Conservation (phyloP, 2,888 invertebrate genomes). For the Spisula solida region DNA sequence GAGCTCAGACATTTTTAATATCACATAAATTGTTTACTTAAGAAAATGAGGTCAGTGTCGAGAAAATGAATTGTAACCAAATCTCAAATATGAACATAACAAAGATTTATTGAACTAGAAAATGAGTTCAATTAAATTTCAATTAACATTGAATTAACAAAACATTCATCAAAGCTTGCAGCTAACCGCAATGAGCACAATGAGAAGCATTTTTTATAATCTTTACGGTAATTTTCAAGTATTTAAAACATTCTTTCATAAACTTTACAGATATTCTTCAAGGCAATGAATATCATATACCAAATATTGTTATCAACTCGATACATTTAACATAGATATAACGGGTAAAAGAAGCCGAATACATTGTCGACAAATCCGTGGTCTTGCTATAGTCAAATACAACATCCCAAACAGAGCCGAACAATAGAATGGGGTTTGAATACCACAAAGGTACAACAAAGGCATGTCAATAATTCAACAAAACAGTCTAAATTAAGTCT, state of each 20-base stretch:
- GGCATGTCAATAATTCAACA: conserved; percentile 19
- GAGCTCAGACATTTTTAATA: too few species aligned
- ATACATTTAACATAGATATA: neutral
- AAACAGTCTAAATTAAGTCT: conserved; percentile 15
- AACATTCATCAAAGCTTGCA: too few species aligned
- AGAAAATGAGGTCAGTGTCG: too few species aligned
- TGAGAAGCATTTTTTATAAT: neutral
- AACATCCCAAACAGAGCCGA: neutral
- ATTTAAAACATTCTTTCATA: neutral
- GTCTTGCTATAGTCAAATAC: neutral
- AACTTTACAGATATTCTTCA: neutral
- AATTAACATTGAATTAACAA: too few species aligned
- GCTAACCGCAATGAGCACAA: too few species aligned
- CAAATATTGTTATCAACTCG: neutral
- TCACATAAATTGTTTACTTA: too few species aligned
- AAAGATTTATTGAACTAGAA: too few species aligned
- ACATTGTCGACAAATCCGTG: neutral
- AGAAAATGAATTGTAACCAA: too few species aligned
- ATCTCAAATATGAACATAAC: too few species aligned
- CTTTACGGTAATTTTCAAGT: neutral
- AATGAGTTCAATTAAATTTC: too few species aligned
- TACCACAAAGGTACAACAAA: neutral
- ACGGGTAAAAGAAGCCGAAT: neutral
- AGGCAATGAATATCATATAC: neutral
- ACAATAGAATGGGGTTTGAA: neutral